Evolutionary conservation across 1,140 invertebrate species (phyloP).

Genomic region (Cepaea nemoralis): DNA sequence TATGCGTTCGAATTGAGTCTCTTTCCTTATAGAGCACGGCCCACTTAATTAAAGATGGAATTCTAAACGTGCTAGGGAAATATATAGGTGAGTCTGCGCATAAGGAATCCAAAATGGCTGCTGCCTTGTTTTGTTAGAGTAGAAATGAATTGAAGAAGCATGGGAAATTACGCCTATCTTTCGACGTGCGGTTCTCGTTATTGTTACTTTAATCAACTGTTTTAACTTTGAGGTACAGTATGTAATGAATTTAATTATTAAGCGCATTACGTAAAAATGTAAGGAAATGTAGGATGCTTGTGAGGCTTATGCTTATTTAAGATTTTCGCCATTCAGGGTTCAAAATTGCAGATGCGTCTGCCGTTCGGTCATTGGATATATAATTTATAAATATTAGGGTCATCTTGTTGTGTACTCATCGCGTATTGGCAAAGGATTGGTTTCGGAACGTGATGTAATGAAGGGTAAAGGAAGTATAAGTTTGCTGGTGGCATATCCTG

Average conservation of each 20-base stretch:
- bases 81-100: slow-evolving; percentile 22
- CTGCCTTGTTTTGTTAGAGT: slow-evolving; percentile 7
- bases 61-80: background rate
- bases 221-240: background rate
- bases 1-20: background rate
- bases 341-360: too few relatives aligned
- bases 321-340: too few relatives aligned
- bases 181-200: background rate
- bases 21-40: background rate
- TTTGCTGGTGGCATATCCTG: too few relatives aligned
- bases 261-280: too few relatives aligned
- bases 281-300: too few relatives aligned
- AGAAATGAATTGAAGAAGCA: slow-evolving; percentile 2
- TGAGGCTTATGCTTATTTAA: too few relatives aligned
- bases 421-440: too few relatives aligned
- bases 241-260: background rate
- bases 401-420: too few relatives aligned
- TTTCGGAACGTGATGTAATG: too few relatives aligned
- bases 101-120: slow-evolving; percentile 33
- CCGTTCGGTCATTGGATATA: too few relatives aligned
- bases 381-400: too few relatives aligned
- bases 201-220: background rate
- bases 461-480: too few relatives aligned
- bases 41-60: background rate
- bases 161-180: background rate